Conservation (phyloP, 2,113 vertebrate species). For the Solea solea region DNA sequence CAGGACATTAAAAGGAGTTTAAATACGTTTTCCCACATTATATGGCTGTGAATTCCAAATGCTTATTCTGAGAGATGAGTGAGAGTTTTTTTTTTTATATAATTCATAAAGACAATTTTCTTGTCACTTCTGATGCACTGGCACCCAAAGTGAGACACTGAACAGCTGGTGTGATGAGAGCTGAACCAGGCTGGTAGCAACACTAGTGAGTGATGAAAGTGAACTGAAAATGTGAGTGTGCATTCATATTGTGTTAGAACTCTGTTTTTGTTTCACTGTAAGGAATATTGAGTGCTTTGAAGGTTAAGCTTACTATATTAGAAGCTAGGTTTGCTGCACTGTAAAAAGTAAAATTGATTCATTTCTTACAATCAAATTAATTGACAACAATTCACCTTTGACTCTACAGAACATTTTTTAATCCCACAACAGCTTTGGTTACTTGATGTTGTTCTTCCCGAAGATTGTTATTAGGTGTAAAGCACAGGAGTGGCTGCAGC, state of each 20-base stretch:
- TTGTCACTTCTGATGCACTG: neutral
- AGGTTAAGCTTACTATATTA: neutral
- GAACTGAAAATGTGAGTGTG: neutral
- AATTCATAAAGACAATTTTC: neutral
- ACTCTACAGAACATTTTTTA: too few species aligned
- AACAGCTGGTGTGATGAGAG: slow-evolving; percentile 5
- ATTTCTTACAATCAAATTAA: neutral
- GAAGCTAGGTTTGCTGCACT: neutral
- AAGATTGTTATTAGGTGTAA: slow-evolving; percentile 2
- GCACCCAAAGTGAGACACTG: neutral
- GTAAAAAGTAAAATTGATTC: neutral
- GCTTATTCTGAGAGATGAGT: too few species aligned
- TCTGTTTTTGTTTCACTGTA: neutral
- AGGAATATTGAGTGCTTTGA: neutral
- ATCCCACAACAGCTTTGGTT: neutral
- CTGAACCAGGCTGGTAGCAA: slow-evolving; percentile 2
- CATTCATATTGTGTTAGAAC: neutral
- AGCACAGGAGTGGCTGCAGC: neutral
- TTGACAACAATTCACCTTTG: too few species aligned
- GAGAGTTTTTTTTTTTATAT: too few species aligned
- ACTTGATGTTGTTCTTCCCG: slow-evolving; percentile 3
- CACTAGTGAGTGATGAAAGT: neutral
- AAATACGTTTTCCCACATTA: too few species aligned
- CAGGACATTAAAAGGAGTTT: too few species aligned
- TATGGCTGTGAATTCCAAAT: too few species aligned